Conservation (phyloP, 1,140 invertebrate species). For the Drosophila fuyamai region DNA sequence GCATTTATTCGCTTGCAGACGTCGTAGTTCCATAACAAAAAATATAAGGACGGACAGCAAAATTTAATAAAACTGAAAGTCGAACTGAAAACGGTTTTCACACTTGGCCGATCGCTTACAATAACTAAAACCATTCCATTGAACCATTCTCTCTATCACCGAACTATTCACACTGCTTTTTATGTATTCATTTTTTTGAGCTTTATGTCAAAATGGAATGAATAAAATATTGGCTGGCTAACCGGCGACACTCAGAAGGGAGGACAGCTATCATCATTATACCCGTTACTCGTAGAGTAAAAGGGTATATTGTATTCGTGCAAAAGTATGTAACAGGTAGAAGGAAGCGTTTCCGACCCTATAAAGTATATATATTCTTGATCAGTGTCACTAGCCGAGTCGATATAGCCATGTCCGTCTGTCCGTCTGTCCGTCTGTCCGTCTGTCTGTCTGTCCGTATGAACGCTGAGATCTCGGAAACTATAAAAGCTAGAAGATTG, state of each 20-base stretch:
- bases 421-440: too few species aligned
- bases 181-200: slow-evolving; percentile 34
- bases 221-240: slow-evolving; percentile 73
- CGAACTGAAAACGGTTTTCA: slow-evolving; percentile 65
- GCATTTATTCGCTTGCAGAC: slow-evolving; percentile 18
- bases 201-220: slow-evolving; percentile 64
- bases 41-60: slow-evolving; percentile 1
- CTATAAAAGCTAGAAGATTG: too few species aligned
- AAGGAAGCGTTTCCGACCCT: too few species aligned
- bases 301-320: too few species aligned
- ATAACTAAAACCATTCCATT: slow-evolving; percentile 58
- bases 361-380: too few species aligned
- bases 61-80: slow-evolving; percentile 38
- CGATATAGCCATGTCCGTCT: too few species aligned
- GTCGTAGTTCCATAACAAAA: slow-evolving; percentile 22
- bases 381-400: too few species aligned
- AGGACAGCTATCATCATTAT: slow-evolving; percentile 1
- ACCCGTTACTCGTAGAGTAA: too few species aligned
- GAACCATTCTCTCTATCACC: slow-evolving; percentile 28
- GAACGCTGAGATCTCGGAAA: too few species aligned
- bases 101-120: slow-evolving; percentile 71
- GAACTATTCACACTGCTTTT: slow-evolving; percentile 31
- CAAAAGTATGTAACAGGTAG: too few species aligned
- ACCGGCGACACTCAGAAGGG: slow-evolving; percentile 29
- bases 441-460: too few species aligned